Evolutionary conservation across 2,797 vertebrate genomes (phyloP), one percentile per base, ranked within the genome.

Genomic region (Sebastolobus altivelis): DNA sequence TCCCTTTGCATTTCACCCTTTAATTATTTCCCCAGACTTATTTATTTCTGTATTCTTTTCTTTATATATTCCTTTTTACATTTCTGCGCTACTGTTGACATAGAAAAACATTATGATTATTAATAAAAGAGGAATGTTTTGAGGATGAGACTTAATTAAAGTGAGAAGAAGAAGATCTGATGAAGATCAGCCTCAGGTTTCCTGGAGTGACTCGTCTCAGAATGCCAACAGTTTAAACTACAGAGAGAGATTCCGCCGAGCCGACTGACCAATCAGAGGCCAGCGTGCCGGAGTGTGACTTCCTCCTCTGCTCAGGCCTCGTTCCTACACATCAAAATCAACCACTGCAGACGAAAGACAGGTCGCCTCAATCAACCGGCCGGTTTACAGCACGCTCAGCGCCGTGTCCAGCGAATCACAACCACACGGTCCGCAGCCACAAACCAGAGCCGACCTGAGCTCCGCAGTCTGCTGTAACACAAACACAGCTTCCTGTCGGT

Each of bases 381-480:
- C 66, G 14, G 91, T 92, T 92, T 90, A 90, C 83, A 81, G 65
- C 75, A 62, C 2, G 5, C 65, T 83, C 79, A 82, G 55, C 40
- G 16, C 73, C 88, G 54, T 88, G 83, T 83, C 70, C 16, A 46
- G 59, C 77, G 65, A 80, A 83, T 81, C 55, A 56, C 55, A 56
- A n/a, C 16, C 46, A 52, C 46, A 8, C 46, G 1, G 46, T 52
- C 46, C 46, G 9, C 46, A 52, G 8, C 46, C 46, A 52, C 46
- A 52, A 52, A 52, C 46, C 46, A 52, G 46, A 52, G 46, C 46
- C 20, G 46, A n/a, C 18, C 46, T 20, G 46, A 52, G 46, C 18
- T 8, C 46, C 20, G 8, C 18, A 52, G 46, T n/a, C 46, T 52
- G 46, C 46, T n/a, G 7, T 52, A 52, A 58, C n/a, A 22, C 52